Percentiles rank a stretch among this genome's conserved stretches.
These are phyloP conservation scores for Cyprinodon diabolis DNA, from an alignment of 2,797 vertebrate species.

Conservation along the genomic window DNA sequence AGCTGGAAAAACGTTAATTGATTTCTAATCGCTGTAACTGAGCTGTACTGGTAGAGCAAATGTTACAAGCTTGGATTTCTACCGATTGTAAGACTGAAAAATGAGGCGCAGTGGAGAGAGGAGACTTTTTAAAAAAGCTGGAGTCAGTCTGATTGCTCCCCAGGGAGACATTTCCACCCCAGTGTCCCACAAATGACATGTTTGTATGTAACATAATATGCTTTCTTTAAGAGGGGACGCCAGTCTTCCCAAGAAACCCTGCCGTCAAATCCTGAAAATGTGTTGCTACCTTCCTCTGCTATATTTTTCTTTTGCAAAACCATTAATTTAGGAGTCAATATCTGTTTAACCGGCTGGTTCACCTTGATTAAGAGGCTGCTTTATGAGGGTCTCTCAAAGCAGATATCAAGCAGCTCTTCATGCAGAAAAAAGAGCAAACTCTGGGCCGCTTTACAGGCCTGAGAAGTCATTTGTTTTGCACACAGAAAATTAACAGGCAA, in stretches of 20 bases:
- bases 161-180: conserved; percentile 72
- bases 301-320: conserved; percentile 33
- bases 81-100: conserved; percentile 62
- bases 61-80: conserved; percentile 47
- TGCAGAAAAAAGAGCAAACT: conserved; percentile 2
- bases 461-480: conserved; percentile 47
- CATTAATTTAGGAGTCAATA: conserved; percentile 26
- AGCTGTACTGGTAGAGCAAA: conserved; percentile 44
- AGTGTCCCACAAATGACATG: conserved; percentile 75
- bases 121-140: conserved; percentile 64
- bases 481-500: conserved; percentile 54
- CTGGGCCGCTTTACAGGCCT: conserved; percentile 40
- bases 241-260: conserved; percentile 55
- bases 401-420: not conserved
- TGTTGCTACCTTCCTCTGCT: conserved; percentile 33
- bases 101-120: conserved; percentile 62
- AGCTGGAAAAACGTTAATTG: conserved; percentile 65
- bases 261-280: conserved; percentile 42
- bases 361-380: conserved; percentile 22
- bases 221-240: conserved; percentile 70
- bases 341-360: conserved; percentile 45
- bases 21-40: conserved; percentile 67
- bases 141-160: conserved; percentile 77
- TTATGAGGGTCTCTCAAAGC: not conserved
- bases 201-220: conserved; percentile 75